These are phyloP conservation scores for Ptiloglossa arizonensis DNA, from an alignment of 1,140 invertebrate species.

Conservation along the genomic window DNA sequence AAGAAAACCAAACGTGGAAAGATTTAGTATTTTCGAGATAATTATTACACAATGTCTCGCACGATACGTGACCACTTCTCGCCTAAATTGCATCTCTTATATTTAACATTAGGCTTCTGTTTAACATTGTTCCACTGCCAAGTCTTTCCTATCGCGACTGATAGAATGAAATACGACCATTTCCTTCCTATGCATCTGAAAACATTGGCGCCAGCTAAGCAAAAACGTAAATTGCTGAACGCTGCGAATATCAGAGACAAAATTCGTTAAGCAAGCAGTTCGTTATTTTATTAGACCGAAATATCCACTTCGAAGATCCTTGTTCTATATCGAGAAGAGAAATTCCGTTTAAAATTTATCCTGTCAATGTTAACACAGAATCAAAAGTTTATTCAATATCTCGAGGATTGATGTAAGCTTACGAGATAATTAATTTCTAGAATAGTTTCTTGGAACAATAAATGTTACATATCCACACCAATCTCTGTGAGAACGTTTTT, in stretches of 20 bases:
- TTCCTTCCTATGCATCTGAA: constrained; percentile 29
- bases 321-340: background rate
- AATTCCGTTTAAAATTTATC: too few species aligned
- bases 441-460: too few species aligned
- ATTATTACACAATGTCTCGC: too few species aligned
- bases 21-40: too few species aligned
- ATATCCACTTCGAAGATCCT: background rate
- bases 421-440: too few species aligned
- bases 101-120: constrained; percentile 15
- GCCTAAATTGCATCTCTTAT: background rate
- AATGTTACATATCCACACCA: too few species aligned
- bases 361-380: too few species aligned
- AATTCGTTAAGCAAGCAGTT: background rate
- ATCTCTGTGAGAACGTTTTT: too few species aligned
- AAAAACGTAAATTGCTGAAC: background rate
- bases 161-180: constrained; percentile 24
- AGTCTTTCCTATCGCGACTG: constrained; percentile 11
- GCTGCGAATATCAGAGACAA: background rate
- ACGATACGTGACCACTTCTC: too few species aligned
- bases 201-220: background rate
- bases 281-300: background rate
- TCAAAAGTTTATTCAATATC: too few species aligned
- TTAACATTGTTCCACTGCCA: background rate
- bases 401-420: too few species aligned
- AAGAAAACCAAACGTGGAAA: too few species aligned